These are phyloP conservation scores for Asobara japonica DNA, from an alignment of 1,140 invertebrate species.

Conservation along the genomic window DNA sequence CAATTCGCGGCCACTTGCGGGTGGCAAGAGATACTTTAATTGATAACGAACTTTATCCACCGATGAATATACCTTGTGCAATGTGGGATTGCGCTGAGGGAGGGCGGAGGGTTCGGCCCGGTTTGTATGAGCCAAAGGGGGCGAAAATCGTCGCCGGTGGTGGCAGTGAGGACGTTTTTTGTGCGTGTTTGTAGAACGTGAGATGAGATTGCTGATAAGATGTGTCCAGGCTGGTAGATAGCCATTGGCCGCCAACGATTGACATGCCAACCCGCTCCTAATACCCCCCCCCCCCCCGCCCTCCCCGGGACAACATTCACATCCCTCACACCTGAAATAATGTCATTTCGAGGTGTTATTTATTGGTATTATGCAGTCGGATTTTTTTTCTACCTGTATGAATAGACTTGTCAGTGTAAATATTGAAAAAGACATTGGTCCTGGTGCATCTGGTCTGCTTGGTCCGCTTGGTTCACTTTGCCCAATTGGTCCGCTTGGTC, in stretches of 20 bases:
- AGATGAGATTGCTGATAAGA: slow-evolving; percentile 58
- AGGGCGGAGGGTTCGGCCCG: background rate
- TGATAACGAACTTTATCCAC: slow-evolving; percentile 23
- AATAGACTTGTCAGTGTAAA: too few species aligned
- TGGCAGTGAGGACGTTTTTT: slow-evolving; percentile 45
- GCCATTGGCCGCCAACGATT: slow-evolving; percentile 44
- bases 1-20: slow-evolving; percentile 1
- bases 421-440: too few species aligned
- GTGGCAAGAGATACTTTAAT: slow-evolving; percentile 31
- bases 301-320: too few species aligned
- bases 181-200: slow-evolving; percentile 49
- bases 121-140: slow-evolving; percentile 7
- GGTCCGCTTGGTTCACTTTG: too few species aligned
- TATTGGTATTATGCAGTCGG: background rate
- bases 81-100: background rate
- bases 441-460: too few species aligned
- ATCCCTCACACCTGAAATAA: slow-evolving; percentile 22
- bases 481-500: too few species aligned
- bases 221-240: slow-evolving; percentile 54
- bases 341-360: background rate
- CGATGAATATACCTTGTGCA: slow-evolving; percentile 27
- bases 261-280: background rate
- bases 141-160: slow-evolving; percentile 31
- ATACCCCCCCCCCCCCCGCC: background rate
- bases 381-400: too few species aligned